Conservation (phyloP, 2,888 invertebrate species). For the Melinaea marsaeus region DNA sequence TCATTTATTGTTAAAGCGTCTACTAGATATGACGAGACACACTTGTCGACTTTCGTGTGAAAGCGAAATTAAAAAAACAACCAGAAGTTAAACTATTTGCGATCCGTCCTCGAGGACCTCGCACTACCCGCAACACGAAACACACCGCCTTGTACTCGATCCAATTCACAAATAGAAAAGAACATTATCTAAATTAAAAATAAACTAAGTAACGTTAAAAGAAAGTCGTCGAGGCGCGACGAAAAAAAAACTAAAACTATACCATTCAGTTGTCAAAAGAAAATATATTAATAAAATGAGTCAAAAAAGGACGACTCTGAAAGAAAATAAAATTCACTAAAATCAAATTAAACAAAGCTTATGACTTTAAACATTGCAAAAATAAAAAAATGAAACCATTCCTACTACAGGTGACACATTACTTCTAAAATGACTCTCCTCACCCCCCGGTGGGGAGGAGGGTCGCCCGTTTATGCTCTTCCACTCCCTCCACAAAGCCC, state of each 20-base stretch:
- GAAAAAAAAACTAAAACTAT: constrained; percentile 10
- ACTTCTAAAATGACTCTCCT: background rate
- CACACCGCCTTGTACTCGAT: constrained; percentile 64
- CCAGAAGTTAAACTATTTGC: constrained; percentile 51
- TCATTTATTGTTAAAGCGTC: constrained; percentile 74
- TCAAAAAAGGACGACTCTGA: constrained; percentile 9
- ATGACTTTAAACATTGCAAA: too few species aligned
- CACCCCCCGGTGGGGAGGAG: constrained; percentile 8
- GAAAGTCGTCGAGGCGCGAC: constrained; percentile 11
- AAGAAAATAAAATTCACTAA: background rate
- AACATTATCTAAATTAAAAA: constrained; percentile 32
- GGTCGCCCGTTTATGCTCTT: constrained; percentile 18
- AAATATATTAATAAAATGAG: constrained; percentile 18
- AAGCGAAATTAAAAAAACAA: constrained; percentile 61
- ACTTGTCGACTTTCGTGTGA: constrained; percentile 55
- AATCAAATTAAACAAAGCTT: background rate
- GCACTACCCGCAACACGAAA: constrained; percentile 46
- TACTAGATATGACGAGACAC: constrained; percentile 70
- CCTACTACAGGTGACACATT: background rate
- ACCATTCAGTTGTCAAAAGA: constrained; percentile 18
- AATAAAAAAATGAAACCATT: background rate
- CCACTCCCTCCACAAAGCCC: constrained; percentile 37
- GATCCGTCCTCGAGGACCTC: constrained; percentile 48
- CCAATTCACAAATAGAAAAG: constrained; percentile 44
- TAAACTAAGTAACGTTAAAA: constrained; percentile 21